Conservation (phyloP, 2,113 vertebrate species). For the Chlorodrepanis virens region DNA sequence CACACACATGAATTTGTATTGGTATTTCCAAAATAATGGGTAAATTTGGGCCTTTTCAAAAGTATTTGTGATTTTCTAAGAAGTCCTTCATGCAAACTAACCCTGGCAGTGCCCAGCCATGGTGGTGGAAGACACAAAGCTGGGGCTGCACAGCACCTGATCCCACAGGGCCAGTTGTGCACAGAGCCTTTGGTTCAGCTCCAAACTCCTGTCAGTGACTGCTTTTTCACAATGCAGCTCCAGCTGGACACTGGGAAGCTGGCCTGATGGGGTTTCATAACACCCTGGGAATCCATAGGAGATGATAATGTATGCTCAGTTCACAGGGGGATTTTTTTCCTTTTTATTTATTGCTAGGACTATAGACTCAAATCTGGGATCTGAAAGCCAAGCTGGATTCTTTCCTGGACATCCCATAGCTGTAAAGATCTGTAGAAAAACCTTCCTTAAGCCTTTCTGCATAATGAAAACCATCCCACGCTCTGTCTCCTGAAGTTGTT, state of each 20-base stretch:
- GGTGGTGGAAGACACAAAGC: neutral
- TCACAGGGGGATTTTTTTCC: neutral
- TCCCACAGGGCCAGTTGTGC: rapidly evolving
- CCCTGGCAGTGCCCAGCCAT: neutral
- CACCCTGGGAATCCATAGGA: neutral
- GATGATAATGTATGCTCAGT: neutral
- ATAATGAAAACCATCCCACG: neutral
- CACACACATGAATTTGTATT: neutral
- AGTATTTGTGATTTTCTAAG: neutral
- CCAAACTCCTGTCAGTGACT: neutral
- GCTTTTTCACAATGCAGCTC: neutral
- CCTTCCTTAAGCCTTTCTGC: neutral
- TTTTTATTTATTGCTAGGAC: neutral
- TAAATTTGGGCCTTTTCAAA: neutral
- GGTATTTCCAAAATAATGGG: neutral
- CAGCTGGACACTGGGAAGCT: neutral
- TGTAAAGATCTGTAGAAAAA: neutral
- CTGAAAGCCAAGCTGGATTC: conserved; percentile 1
- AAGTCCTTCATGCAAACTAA: neutral
- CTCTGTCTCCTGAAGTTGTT: neutral
- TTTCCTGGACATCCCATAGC: neutral
- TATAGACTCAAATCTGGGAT: neutral
- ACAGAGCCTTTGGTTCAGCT: neutral
- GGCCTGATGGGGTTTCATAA: neutral
- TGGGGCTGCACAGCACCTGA: neutral